Base-by-base conservation (phyloP, 2,113 vertebrate genomes). In the Cnemophilus loriae region DNA sequence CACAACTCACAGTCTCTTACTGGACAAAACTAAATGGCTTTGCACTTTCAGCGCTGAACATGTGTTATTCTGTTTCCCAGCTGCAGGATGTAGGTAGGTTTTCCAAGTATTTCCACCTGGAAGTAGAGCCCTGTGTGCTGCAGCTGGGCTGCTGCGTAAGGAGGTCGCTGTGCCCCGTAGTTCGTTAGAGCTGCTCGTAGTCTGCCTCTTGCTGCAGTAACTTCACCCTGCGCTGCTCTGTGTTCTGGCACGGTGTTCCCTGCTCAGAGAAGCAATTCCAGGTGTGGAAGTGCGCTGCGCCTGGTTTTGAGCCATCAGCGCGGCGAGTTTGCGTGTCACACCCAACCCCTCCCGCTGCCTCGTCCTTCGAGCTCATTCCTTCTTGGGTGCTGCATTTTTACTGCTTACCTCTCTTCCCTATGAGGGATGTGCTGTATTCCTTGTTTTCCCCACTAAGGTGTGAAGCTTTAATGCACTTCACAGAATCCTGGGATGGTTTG, bases 161-260 rank as follows among this genome's bases (percentile, higher is more conserved):
- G 71, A 26, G 30, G 3, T 32, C 0, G 1, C 73, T 17, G 22
- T 0, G 1, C 20, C 1, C 53, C 0, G 2, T 47, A 53, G 79
- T 7, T 8, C 1, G 0, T 23, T 63, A 80, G 81, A 68, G 90
- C 78, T 94, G 71, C 15, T 27, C 0, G 0, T 37, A 26, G 53
- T 17, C 57, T 41, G 49, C 53, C 46, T 69, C n/a, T 37, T 1
- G 2, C 82, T 33, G n/a, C n/a, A 32, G 32, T 16, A 15, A 26
- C 3, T 39, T 42, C 15, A 2, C 26, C 46, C 57, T 13, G 64
- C 27, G 0, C 23, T 28, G 49, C 65, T 63, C 52, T 27, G 42
- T 37, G 35, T 19, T 32, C 19, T 81, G 61, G 5, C 28, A 9
- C 30, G 3, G 6, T 19, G 52, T 28, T 26, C 4, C 16, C 27